A percentile compares a stretch with the other conserved stretches of the same genome.
phyloP scores from a whole-genome alignment of 2,797 vertebrate genomes.

The Tokudaia tokunoshimensis region DNA sequence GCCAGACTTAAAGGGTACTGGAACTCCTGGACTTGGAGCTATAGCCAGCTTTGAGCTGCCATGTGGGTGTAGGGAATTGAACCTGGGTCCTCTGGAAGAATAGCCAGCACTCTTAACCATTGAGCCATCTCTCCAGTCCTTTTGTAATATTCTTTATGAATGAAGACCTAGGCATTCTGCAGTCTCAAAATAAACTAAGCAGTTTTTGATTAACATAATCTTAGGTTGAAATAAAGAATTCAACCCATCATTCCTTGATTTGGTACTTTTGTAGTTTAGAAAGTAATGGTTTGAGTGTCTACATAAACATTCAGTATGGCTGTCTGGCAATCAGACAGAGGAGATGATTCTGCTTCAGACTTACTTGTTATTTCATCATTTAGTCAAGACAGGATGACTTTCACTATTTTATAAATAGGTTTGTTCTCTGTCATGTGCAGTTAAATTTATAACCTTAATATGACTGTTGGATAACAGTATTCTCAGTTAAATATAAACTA shows the following conservation, averaged over 20 bases:
- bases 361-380: conserved; percentile 23
- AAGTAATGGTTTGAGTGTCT: conserved; percentile 31
- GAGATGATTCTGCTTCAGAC: conserved; percentile 16
- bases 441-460: conserved; percentile 53
- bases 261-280: conserved; percentile 21
- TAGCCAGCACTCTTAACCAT: background rate
- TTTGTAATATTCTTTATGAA: background rate
- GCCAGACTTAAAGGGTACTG: background rate
- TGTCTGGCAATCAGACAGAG: background rate
- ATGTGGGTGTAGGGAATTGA: background rate
- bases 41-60: background rate
- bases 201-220: background rate
- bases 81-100: background rate
- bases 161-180: background rate
- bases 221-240: conserved; percentile 2
- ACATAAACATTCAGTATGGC: background rate
- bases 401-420: conserved; percentile 45
- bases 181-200: background rate
- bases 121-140: background rate
- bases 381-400: conserved; percentile 41
- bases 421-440: background rate
- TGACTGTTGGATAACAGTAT: background rate
- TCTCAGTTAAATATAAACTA: conserved; percentile 45
- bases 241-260: conserved; percentile 6
- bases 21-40: background rate